phyloP scores from a whole-genome alignment of 2,113 vertebrate species.

The Chrysemys picta region DNA sequence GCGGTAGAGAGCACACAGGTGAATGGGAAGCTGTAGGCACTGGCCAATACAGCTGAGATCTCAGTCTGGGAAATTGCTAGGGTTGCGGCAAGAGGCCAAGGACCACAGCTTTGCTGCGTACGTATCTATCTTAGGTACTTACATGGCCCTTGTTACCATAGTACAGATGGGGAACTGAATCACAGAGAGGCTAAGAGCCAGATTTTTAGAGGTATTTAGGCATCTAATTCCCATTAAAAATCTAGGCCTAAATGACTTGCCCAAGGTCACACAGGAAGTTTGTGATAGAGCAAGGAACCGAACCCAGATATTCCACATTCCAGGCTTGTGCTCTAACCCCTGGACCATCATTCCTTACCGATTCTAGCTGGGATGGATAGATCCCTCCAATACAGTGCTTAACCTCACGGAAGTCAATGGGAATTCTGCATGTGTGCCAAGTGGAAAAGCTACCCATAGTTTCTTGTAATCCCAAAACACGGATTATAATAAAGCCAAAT shows the following conservation, averaged over 20 bases:
- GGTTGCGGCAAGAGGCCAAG: neutral
- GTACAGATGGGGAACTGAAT: neutral
- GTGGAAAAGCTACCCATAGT: neutral
- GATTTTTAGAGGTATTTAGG: neutral
- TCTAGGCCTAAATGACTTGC: neutral
- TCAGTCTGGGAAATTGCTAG: neutral
- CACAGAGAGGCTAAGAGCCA: neutral
- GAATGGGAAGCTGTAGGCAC: neutral
- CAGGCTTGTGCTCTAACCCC: neutral
- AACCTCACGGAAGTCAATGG: neutral
- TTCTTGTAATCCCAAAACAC: neutral
- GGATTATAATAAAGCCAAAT: neutral
- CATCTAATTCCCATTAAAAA: neutral
- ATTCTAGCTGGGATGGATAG: neutral
- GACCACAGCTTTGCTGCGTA: neutral
- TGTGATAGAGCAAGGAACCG: neutral
- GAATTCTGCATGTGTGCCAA: neutral
- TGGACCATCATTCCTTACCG: neutral
- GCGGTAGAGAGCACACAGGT: neutral
- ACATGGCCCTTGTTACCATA: fast-evolving
- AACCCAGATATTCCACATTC: neutral
- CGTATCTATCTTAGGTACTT: neutral
- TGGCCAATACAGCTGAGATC: neutral
- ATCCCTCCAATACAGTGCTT: neutral
- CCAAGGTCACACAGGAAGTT: fast-evolving